phyloP scores from a whole-genome alignment of 1,140 invertebrate species.

The Bombus confusus region DNA sequence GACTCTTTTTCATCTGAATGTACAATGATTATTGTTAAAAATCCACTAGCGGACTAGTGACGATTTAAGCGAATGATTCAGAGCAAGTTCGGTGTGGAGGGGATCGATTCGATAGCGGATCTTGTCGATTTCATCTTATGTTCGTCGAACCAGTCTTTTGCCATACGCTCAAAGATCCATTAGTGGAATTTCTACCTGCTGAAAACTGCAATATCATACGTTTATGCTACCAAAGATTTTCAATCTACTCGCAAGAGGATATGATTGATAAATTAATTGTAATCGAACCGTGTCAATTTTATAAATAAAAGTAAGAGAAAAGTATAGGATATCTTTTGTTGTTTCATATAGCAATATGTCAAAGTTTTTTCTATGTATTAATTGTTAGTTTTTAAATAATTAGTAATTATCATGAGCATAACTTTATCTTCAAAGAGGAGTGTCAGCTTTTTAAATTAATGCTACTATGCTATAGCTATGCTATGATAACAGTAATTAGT shows the following conservation, averaged over 20 bases:
- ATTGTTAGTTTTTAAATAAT: too few species aligned
- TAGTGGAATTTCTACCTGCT: constrained; percentile 19
- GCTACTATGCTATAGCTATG: background rate
- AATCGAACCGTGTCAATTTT: background rate
- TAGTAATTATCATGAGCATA: too few species aligned
- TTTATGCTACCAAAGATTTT: background rate
- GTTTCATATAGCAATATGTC: background rate
- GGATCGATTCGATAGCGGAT: constrained; percentile 8
- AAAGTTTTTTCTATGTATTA: too few species aligned
- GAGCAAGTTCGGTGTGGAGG: background rate
- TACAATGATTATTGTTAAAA: constrained; percentile 2
- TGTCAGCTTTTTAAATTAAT: background rate
- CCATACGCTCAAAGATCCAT: constrained; percentile 21
- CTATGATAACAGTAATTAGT: background rate
- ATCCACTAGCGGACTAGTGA: constrained; percentile 23
- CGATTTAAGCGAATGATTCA: constrained; percentile 34
- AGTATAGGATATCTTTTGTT: background rate
- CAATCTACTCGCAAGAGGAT: background rate
- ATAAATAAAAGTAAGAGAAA: background rate
- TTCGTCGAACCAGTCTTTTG: constrained; percentile 40
- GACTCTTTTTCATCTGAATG: background rate
- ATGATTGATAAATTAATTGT: background rate
- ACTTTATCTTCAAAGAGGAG: background rate
- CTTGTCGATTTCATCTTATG: constrained; percentile 33
- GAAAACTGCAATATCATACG: constrained; percentile 11